Evolutionary conservation across 2,797 vertebrate species (phyloP), one percentile per base, ranked within the genome.

Genomic region (Bradypodion ventrale): DNA sequence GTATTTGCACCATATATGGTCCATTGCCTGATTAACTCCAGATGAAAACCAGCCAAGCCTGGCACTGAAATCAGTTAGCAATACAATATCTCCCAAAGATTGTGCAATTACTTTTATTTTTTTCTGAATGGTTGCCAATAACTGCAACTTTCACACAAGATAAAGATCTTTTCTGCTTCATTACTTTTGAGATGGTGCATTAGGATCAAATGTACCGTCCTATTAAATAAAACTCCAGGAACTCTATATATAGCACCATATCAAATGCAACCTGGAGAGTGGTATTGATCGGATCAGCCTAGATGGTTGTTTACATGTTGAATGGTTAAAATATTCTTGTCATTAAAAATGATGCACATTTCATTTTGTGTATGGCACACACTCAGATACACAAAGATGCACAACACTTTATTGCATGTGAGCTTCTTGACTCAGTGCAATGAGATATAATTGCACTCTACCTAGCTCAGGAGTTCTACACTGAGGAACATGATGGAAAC

Each of bases 111-210:
- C 93, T 93, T 95, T 92, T 92, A 75, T 92, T 93, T 90, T 92
- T 86, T 82, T 81, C 91, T 95, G 94, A 95, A 93, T 92, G 89
- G 88, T 90, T 94, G 94, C 94, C 94, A 94, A 95, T 95, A 95
- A 94, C 91, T 92, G 93, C 93, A 92, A 95, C 90, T 93, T 95
- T 94, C 93, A 94, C 86, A 93, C 93, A 92, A 94, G 94, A 95
- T 94, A 93, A 94, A 95, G 90, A 94, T 93, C 92, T 93, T 93
- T 92, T 94, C 90, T 92, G 93, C 93, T 95, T 95, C 93, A 95
- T 95, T 94, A 94, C 94, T 93, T 93, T 90, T 93, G 93, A 93
- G 92, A 94, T 94, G 94, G 91, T 92, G 92, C 92, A 94, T 95
- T 94, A 95, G 91, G 88, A 95, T 93, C 94, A 94, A 94, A 95